Evolutionary conservation across 2,888 invertebrate genomes (phyloP), one percentile per base, ranked within the genome.

Genomic region (Tenthredo livida): DNA sequence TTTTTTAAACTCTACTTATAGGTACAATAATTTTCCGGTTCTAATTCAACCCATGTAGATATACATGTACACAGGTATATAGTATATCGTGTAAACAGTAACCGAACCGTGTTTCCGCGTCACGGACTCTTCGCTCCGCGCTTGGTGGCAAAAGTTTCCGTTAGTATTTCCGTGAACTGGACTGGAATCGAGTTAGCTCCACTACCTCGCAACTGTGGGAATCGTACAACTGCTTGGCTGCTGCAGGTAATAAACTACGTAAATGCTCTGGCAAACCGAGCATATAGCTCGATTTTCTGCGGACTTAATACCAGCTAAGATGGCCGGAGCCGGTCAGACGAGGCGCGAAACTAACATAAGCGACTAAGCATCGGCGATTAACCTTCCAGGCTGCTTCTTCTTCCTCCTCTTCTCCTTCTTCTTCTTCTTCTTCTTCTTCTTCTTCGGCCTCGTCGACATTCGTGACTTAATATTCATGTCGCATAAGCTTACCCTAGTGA

Each of bases 111-210:
- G 90, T 90, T 91, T 89, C 90, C 90, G 89, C 80, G 67, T 43
- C 29, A 72, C 85, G 84, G 84, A 72, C 25, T 50, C 43, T 54
- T 75, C 54, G 33, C 65, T 85, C n/a, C n/a, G n/a, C 61, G 86
- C 84, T 85, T 75, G 85, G 85, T 80, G 86, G 88, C 87, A 89
- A 70, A 83, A 83, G 70, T 88, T 90, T 90, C 90, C 90, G 91
- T 89, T 91, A 89, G 88, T 85, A 91, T 92, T 90, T 91, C 90
- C 88, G 90, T 89, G 89, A 92, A 92, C 88, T 90, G 89, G 90
- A 92, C 92, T 91, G 91, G 90, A 91, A 90, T 67, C 90, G 89
- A 88, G 89, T 88, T 87, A 84, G 65, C 78, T 65, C n/a, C 67
- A 77, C n/a, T 50, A 77, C 84, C 40, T 75, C 65, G 37, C 25